phyloP scores from a whole-genome alignment of 2,113 vertebrate species.

The Platichthys flesus region DNA sequence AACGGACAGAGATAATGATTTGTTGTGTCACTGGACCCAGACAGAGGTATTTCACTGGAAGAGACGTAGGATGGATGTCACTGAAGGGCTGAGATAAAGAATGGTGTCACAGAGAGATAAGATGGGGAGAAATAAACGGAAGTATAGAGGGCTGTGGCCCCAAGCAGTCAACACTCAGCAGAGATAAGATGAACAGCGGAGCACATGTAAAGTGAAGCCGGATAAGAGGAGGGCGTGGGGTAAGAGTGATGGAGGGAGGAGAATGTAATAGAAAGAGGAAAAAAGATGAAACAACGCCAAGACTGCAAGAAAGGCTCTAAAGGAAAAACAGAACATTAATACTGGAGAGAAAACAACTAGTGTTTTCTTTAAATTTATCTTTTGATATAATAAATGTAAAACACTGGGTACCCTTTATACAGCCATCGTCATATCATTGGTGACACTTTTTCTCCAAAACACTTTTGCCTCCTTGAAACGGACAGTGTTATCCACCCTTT shows the following conservation, averaged over 20 bases:
- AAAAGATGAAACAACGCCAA: background rate
- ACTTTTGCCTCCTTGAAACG: background rate
- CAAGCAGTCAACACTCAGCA: background rate
- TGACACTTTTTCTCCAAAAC: no score
- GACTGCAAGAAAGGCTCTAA: background rate
- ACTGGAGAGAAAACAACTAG: background rate
- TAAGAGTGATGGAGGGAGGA: background rate
- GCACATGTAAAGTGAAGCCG: background rate
- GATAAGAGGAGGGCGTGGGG: background rate
- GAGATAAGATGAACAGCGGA: background rate
- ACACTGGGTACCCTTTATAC: no score
- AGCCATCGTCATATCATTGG: no score
- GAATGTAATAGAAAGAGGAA: background rate
- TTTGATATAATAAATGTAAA: no score
- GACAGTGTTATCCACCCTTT: no score
- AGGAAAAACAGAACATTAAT: background rate
- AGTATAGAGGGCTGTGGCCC: background rate
- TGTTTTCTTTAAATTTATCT: no score
- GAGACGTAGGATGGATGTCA: slow-evolving; percentile 5
- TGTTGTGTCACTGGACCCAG: slow-evolving; percentile 6
- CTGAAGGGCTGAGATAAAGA: slow-evolving; percentile 21
- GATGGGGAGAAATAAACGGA: background rate
- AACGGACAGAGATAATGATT: background rate
- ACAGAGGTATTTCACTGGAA: background rate
- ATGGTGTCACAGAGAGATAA: slow-evolving; percentile 12